These are phyloP conservation scores for Hippasteria phrygiana DNA, from an alignment of 53 echinoderm and acorn worm genomes.

Conservation along the genomic window DNA sequence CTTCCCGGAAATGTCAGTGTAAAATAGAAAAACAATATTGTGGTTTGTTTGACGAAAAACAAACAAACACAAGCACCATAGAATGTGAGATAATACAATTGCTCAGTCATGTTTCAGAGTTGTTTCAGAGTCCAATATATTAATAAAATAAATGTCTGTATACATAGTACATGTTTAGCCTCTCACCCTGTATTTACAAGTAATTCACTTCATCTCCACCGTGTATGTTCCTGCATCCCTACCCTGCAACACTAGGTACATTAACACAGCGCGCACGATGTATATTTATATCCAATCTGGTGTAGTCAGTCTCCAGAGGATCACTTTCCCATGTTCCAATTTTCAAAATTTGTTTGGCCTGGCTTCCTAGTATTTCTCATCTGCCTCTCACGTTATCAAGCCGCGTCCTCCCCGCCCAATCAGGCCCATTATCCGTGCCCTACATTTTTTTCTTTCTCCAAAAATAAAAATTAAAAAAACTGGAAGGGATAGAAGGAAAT, in stretches of 20 bases:
- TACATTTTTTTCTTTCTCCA: not conserved
- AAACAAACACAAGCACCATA: no score
- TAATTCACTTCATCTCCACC: no score
- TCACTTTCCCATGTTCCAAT: conserved; percentile 48
- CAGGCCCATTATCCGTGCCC: conserved; percentile 54
- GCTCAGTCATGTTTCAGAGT: no score
- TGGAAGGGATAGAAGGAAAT: not conserved
- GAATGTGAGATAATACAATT: no score
- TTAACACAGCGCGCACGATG: not conserved
- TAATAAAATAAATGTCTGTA: no score
- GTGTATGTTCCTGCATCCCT: no score
- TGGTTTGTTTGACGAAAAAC: no score
- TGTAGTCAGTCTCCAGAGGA: conserved; percentile 19
- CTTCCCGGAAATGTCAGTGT: no score
- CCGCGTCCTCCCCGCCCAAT: conserved; percentile 32
- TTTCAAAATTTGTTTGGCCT: conserved; percentile 30
- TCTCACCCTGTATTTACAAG: no score
- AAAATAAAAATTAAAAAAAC: not conserved
- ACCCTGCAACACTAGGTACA: not conserved
- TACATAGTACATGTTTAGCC: no score
- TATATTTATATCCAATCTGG: conserved; percentile 24
- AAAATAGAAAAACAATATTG: no score
- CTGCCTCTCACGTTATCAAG: conserved; percentile 36
- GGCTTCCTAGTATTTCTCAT: conserved; percentile 25
- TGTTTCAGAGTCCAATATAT: no score